Conservation (phyloP, 2,888 invertebrate species). For the Napeogenes sylphis region DNA sequence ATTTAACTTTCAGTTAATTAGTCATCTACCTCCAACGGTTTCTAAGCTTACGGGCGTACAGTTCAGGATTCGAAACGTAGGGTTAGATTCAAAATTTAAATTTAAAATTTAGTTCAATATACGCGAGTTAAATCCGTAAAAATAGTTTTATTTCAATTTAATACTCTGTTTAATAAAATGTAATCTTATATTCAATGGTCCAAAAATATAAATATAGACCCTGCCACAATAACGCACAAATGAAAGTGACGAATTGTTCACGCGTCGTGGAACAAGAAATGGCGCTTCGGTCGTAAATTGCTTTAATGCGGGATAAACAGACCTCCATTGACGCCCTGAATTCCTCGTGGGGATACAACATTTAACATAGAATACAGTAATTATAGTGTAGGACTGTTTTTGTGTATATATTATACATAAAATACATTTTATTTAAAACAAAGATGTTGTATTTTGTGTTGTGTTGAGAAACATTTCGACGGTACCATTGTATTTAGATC, state of each 20-base stretch:
- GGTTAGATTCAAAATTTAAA: too few relatives aligned
- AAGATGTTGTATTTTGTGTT: too few relatives aligned
- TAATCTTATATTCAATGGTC: not conserved
- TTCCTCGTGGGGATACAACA: constrained; percentile 44
- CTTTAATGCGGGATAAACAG: constrained; percentile 59
- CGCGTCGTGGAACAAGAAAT: constrained; percentile 15
- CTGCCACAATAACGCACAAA: not conserved
- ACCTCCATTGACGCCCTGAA: constrained; percentile 51
- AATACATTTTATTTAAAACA: not conserved
- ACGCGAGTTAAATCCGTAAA: too few relatives aligned
- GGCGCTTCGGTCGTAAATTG: constrained; percentile 44
- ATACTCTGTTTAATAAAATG: not conserved
- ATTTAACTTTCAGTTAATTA: too few relatives aligned
- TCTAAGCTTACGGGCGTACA: too few relatives aligned
- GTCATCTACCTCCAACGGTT: too few relatives aligned
- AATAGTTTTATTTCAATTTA: too few relatives aligned
- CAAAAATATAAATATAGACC: not conserved
- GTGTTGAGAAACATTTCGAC: too few relatives aligned
- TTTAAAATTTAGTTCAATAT: too few relatives aligned
- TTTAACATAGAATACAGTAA: not conserved
- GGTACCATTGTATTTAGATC: too few relatives aligned
- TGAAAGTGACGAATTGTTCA: constrained; percentile 20
- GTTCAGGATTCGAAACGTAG: too few relatives aligned
- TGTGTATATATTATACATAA: not conserved
- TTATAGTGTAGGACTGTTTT: not conserved